Conservation (phyloP, 2,797 vertebrate species). For the Sciaenops ocellatus region DNA sequence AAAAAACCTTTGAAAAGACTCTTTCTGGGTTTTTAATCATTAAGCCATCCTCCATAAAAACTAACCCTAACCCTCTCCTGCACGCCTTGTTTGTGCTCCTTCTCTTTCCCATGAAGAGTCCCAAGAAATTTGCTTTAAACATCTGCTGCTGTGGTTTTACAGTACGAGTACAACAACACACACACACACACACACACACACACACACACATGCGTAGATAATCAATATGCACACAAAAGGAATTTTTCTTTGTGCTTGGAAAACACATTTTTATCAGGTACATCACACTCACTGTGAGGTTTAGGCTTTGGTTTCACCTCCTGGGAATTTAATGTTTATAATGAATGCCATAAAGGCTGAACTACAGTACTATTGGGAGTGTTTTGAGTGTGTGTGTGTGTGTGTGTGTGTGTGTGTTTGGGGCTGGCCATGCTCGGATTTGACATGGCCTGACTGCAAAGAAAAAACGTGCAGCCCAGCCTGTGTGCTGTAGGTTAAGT, state of each 20-base stretch:
- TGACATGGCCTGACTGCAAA: slow-evolving; percentile 31
- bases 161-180: background rate
- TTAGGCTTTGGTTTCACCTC: background rate
- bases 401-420: slow-evolving; percentile 10
- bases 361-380: background rate
- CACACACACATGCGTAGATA: background rate
- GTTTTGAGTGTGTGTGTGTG: slow-evolving; percentile 9
- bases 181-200: too few species aligned
- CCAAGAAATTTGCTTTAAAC: background rate
- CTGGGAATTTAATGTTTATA: background rate
- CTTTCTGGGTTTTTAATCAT: background rate
- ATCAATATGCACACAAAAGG: background rate
- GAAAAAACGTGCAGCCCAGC: slow-evolving; percentile 51
- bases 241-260: background rate
- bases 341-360: slow-evolving; percentile 8
- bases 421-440: background rate
- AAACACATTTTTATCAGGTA: background rate
- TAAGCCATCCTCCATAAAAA: background rate
- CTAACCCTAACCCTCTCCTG: background rate
- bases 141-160: slow-evolving; percentile 8
- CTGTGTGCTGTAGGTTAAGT: slow-evolving; percentile 24
- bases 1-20: background rate
- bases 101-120: background rate
- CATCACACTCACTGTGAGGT: too few species aligned
- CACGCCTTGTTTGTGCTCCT: background rate